Conservation (phyloP, 2,888 invertebrate genomes). For the Heteromyza rotundicornis region DNA sequence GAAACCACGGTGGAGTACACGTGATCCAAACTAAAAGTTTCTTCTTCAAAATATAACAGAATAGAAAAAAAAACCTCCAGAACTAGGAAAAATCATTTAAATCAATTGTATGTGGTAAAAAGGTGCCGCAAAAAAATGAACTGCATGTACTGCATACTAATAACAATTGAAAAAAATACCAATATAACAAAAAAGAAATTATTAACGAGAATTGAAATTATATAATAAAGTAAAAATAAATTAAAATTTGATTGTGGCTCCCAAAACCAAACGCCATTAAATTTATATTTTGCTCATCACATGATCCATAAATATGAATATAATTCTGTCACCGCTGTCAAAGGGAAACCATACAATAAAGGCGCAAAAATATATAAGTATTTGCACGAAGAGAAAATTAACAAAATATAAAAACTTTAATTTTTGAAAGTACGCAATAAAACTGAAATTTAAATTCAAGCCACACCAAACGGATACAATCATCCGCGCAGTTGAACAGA, state of each 20-base stretch:
- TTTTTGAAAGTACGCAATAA: constrained; percentile 13
- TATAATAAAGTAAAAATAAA: too few species aligned
- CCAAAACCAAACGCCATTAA: not conserved
- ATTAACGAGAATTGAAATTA: too few species aligned
- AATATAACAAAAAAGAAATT: too few species aligned
- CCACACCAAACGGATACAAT: constrained; percentile 16
- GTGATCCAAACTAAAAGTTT: too few species aligned
- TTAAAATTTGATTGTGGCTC: not conserved
- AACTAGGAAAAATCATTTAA: too few species aligned
- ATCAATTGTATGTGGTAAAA: too few species aligned
- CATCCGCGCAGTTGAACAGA: not conserved
- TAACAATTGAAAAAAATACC: too few species aligned
- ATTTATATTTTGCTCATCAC: constrained; percentile 1
- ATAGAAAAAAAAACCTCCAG: too few species aligned
- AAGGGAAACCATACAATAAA: not conserved
- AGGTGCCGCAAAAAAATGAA: too few species aligned
- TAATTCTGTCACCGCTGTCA: not conserved
- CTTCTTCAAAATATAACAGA: too few species aligned
- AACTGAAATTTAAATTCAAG: constrained; percentile 16
- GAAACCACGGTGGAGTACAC: too few species aligned
- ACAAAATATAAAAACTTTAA: not conserved
- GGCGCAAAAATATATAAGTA: not conserved
- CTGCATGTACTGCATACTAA: too few species aligned
- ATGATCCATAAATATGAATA: not conserved
- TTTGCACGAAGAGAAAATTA: not conserved